Evolutionary conservation across 1,140 invertebrate species (phyloP).

Genomic region (Sarcophaga bullata): DNA sequence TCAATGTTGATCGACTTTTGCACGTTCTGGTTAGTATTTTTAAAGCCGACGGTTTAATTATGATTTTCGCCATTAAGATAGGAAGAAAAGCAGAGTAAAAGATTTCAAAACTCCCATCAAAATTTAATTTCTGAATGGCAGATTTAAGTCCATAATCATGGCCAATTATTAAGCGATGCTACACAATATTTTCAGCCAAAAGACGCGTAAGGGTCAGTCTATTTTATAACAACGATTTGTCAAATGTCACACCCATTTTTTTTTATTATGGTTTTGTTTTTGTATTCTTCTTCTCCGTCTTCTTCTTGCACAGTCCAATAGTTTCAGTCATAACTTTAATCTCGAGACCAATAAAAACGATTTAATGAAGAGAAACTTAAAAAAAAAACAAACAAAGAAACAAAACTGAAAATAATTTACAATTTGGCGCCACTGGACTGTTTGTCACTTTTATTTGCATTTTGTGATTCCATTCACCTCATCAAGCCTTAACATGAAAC

Average conservation of each 20-base stretch:
- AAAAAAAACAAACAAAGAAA: neutral
- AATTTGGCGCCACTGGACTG: constrained; percentile 20
- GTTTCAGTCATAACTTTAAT: neutral
- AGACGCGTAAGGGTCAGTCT: neutral
- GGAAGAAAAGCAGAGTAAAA: too few species aligned
- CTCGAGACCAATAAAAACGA: neutral
- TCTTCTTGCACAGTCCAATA: neutral
- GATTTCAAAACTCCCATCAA: too few species aligned
- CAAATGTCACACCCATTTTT: neutral
- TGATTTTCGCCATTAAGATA: too few species aligned
- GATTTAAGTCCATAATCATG: too few species aligned
- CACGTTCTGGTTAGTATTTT: too few species aligned
- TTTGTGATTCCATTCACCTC: constrained; percentile 17
- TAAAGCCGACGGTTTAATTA: too few species aligned
- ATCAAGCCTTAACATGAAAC: neutral
- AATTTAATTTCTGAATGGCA: too few species aligned
- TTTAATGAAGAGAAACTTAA: too few species aligned
- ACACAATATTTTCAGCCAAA: too few species aligned
- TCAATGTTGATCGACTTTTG: too few species aligned
- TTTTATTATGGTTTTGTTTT: neutral
- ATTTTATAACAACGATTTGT: neutral
- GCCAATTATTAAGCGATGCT: too few species aligned
- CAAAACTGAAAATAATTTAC: neutral
- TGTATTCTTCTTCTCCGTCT: neutral
- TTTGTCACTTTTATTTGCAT: constrained; percentile 22